A percentile compares a stretch with the other conserved stretches of the same genome.
phyloP scores from a whole-genome alignment of 2,113 vertebrate genomes.

The Anhinga anhinga region DNA sequence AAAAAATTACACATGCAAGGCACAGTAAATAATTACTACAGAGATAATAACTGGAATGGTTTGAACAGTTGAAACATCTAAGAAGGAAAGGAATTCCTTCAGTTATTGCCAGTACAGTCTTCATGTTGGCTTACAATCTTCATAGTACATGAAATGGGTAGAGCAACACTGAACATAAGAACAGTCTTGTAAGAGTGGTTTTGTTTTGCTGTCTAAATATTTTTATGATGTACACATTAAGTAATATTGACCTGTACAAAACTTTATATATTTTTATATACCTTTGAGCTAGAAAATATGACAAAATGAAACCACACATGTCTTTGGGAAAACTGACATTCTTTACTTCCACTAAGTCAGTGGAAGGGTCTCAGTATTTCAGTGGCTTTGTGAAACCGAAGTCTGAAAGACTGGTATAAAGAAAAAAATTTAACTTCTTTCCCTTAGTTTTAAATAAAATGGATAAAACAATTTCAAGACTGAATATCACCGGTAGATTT shows the following conservation, averaged over 20 bases:
- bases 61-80: not conserved
- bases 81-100: not conserved
- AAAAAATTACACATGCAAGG: not conserved
- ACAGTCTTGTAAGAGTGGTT: not conserved
- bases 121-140: not conserved
- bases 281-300: not conserved
- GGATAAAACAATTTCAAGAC: not conserved
- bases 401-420: not conserved
- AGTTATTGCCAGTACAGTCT: not conserved
- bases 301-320: not conserved
- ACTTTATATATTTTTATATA: not conserved
- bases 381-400: not conserved
- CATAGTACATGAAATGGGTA: not conserved
- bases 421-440: not conserved
- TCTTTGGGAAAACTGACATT: not conserved
- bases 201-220: not conserved
- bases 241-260: not conserved
- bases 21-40: not conserved
- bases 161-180: not conserved
- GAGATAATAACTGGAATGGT: not conserved
- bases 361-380: not conserved
- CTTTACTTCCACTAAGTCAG: not conserved
- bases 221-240: not conserved
- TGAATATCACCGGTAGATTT: not conserved
- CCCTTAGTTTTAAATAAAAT: not conserved